Percentiles rank a stretch among this genome's conserved stretches.
Conservation (phyloP, 2,888 invertebrate species). For the Eremobia ochroleuca region DNA sequence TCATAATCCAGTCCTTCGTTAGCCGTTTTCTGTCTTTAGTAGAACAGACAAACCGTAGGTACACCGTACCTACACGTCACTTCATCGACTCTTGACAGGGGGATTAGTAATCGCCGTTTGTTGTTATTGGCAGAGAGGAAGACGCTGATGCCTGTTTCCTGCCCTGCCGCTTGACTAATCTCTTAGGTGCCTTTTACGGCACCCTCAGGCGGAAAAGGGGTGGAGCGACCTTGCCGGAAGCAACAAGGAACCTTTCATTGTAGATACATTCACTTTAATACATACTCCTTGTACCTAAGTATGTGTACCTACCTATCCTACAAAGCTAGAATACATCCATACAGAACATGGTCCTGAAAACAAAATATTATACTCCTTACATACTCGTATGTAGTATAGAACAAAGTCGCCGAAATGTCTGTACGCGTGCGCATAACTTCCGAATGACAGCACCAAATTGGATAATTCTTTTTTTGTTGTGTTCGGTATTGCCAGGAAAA, state of each 20-base stretch:
- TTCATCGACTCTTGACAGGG: background rate
- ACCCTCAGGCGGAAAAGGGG: background rate
- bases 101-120: conserved; percentile 12
- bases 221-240: background rate
- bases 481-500: too few relatives aligned
- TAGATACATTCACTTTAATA: conserved; percentile 12
- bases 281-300: too few relatives aligned
- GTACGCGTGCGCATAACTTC: too few relatives aligned
- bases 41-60: background rate
- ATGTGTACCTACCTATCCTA: too few relatives aligned
- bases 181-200: conserved; percentile 13
- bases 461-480: too few relatives aligned
- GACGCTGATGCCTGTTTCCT: conserved; percentile 2
- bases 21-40: background rate
- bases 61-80: too few relatives aligned
- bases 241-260: conserved; percentile 12
- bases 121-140: conserved; percentile 13
- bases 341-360: background rate
- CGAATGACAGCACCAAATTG: too few relatives aligned
- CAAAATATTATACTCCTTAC: too few relatives aligned
- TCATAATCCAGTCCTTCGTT: background rate
- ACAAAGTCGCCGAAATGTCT: too few relatives aligned
- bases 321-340: too few relatives aligned
- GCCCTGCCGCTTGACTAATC: conserved; percentile 25
- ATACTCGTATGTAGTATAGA: too few relatives aligned